Evolutionary conservation across 53 echinoderm and acorn worm species (phyloP).

Genomic region (Echinometra lucunter): DNA sequence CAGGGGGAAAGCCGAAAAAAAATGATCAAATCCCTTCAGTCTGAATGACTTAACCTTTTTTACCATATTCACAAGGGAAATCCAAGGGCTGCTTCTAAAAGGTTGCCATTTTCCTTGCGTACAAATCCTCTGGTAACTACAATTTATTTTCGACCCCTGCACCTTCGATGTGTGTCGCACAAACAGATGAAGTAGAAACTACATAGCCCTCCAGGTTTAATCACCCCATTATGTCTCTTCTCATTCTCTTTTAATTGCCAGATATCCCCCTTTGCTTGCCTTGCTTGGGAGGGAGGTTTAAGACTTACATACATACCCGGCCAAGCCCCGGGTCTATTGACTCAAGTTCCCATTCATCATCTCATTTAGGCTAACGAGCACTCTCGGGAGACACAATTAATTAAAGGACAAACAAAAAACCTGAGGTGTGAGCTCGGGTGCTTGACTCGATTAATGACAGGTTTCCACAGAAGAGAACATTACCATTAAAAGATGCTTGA

Average conservation of each 20-base stretch:
- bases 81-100: not conserved
- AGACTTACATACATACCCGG: constrained; percentile 6
- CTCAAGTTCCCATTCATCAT: constrained; percentile 35
- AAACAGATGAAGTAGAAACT: not conserved
- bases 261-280: not conserved
- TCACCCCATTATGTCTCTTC: constrained; percentile 12
- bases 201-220: not conserved
- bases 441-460: constrained; percentile 29
- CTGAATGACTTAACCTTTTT: not conserved
- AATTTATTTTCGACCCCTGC: not conserved
- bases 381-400: constrained; percentile 35
- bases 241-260: not conserved
- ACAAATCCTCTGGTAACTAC: not conserved
- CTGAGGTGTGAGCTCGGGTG: not conserved
- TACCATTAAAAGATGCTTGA: not conserved
- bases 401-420: constrained; percentile 22
- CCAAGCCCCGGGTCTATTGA: constrained; percentile 23
- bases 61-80: not conserved
- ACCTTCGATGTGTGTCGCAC: not conserved
- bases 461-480: not conserved
- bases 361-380: constrained; percentile 38
- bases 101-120: not conserved
- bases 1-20: not conserved
- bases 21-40: not conserved
- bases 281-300: not conserved